Base-by-base conservation (phyloP, 2,797 vertebrate species). In the Hipposideros larvatus region DNA sequence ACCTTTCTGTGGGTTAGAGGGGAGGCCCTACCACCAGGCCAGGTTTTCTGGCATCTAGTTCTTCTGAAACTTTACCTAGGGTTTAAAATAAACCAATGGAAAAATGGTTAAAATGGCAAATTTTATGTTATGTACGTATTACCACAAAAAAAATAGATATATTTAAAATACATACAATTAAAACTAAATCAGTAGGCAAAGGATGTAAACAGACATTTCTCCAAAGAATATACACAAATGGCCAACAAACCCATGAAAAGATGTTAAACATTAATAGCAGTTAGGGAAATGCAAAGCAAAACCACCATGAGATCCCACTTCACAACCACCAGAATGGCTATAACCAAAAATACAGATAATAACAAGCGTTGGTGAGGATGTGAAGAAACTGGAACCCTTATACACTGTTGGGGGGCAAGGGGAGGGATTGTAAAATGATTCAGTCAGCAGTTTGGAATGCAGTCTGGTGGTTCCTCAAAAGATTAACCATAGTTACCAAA, bases 61-160 rank as follows among this genome's bases (percentile, higher is more conserved):
- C 31, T 91, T 65, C 66, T 66, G 57, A 74, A 82, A 51, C 6
- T 74, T 87, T 75, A 41, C 89, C 59, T 59, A 21, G 31, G 21
- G 59, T 91, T 66, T 66, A 78, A 78, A 70, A 59, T 59, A 87
- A 78, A 63, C 6, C 31, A 63, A 74, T 34, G 63, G 5, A 51
- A 91, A 75, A 78, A 90, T 59, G n/a, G 22, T 80, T 57, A 90
- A 90, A 63, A n/a, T 1, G n/a, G 65, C 14, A 79, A 89, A 79
- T 59, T 66, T 74, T 26, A 79, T 41, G 26, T 41, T 15, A 74
- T 18, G 11, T 86, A 79, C 22, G 59, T 41, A 66, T 74, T 90
- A 74, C 55, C 78, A 84, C 66, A 73, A 83, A 37, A 66, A 66
- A 91, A 46, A 70, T 14, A 63, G 18, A 68, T 26, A 4, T 73